phyloP scores from a whole-genome alignment of 2,113 vertebrate species.

The Austrofundulus limnaeus region DNA sequence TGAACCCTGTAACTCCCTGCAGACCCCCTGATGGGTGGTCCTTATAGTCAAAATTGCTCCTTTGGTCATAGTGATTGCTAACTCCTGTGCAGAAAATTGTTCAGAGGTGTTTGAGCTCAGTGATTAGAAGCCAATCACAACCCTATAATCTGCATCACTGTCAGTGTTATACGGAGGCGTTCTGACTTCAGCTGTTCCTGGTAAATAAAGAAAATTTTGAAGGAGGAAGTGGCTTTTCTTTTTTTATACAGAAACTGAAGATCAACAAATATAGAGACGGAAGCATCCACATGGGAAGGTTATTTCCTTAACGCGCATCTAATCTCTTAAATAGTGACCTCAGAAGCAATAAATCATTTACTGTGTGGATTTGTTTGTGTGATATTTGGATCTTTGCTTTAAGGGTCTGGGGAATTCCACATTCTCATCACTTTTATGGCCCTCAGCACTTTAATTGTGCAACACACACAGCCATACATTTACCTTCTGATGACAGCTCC shows the following conservation, averaged over 20 bases:
- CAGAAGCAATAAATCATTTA: slow-evolving; percentile 12
- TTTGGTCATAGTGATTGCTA: slow-evolving; percentile 63
- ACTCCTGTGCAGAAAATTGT: slow-evolving; percentile 56
- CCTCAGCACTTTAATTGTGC: slow-evolving; percentile 50
- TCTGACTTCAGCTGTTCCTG: slow-evolving; percentile 15
- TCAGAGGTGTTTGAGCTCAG: slow-evolving; percentile 31
- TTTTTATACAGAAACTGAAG: not conserved
- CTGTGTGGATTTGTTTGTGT: slow-evolving; percentile 24
- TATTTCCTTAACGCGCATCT: not conserved
- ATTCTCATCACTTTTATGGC: slow-evolving; percentile 52
- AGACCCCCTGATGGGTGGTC: slow-evolving; percentile 57
- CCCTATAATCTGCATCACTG: slow-evolving; percentile 47
- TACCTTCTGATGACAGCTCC: slow-evolving; percentile 2
- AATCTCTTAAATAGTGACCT: not conserved
- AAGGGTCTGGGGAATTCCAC: slow-evolving; percentile 60
- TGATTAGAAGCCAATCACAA: slow-evolving; percentile 43
- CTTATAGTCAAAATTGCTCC: slow-evolving; percentile 57
- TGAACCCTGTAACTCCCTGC: slow-evolving; percentile 27
- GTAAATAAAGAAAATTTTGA: not conserved
- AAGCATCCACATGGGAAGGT: not conserved
- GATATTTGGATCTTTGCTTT: slow-evolving; percentile 39
- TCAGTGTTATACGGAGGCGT: slow-evolving; percentile 13
- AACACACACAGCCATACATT: slow-evolving; percentile 19
- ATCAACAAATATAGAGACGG: not conserved
- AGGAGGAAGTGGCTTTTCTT: not conserved